Evolutionary conservation across 2,797 vertebrate genomes (phyloP), one percentile per base, ranked within the genome.

Genomic region (Xyrichtys novacula): DNA sequence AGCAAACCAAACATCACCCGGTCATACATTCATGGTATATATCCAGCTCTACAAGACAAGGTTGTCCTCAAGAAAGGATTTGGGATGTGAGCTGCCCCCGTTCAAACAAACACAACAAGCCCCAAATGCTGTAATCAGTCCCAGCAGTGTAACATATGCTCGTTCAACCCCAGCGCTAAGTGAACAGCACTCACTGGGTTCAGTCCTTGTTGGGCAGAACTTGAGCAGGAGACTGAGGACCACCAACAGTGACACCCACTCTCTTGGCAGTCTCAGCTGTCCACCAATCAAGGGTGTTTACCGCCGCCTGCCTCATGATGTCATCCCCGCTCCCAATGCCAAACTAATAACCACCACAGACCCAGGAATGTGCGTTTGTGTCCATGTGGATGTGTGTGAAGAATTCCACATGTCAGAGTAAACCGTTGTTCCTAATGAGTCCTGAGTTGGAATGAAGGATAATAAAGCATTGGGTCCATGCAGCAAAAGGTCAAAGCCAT

Each of bases 281-380:
- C 81, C 76, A 88, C 89, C 91, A 91, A 91, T 93, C 91, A 92
- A 85, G 74, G 76, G 76, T 91, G 89, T 92, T 92, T 92, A 92
- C 88, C 75, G 22, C 88, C 42, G 77, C 84, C 81, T 78, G 88
- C 83, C 84, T 88, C 46, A 65, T 92, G 91, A 94, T 88, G 92
- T 93, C 90, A 93, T 90, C 76, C 76, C 78, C 17, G 44, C 72
- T 82, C 59, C 73, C 58, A 29, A 36, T 84, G 91, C 91, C 91
- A 92, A 91, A 86, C 70, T 76, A 86, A 91, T 90, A 91, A 89
- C 87, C 81, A 55, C 76, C 74, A 61, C 10, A 66, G 58, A 78
- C 42, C 67, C 63, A 57, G 80, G 84, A 85, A 88, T 89, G 87
- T 55, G 44, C 52, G 42, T 89, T 81, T 71, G 77, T 82, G 68